phyloP scores from a whole-genome alignment of 1,140 invertebrate species.

The Apis laboriosa region DNA sequence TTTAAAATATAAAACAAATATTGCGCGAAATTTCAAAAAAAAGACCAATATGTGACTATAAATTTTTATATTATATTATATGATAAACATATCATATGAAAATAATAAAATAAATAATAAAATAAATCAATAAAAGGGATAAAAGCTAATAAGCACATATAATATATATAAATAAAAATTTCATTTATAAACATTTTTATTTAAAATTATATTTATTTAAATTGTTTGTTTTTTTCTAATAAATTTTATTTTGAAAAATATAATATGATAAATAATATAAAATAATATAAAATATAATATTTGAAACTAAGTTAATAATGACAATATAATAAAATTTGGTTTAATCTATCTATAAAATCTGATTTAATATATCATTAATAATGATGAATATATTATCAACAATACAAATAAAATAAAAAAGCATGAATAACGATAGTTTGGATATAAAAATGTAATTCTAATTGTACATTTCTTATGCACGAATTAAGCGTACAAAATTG shows the following conservation, averaged over 20 bases:
- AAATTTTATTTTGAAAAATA: not conserved
- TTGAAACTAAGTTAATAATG: slow-evolving; percentile 15
- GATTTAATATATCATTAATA: slow-evolving; percentile 24
- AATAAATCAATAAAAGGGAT: slow-evolving; percentile 26
- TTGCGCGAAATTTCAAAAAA: not conserved
- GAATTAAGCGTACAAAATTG: slow-evolving; percentile 53
- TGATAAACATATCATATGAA: slow-evolving; percentile 14
- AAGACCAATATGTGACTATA: not conserved
- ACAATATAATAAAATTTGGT: slow-evolving; percentile 24
- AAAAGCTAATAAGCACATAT: not conserved
- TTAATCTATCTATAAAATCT: slow-evolving; percentile 23
- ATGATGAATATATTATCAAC: slow-evolving; percentile 39
- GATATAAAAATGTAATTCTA: slow-evolving; percentile 54
- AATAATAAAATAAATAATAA: no score
- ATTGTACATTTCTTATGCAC: slow-evolving; percentile 57
- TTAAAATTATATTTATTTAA: slow-evolving; percentile 10
- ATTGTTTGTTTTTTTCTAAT: not conserved
- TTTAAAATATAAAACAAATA: not conserved
- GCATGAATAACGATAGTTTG: slow-evolving; percentile 48
- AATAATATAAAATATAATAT: not conserved
- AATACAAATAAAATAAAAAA: slow-evolving; percentile 51
- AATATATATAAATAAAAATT: not conserved
- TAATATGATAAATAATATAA: not conserved
- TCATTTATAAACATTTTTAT: not conserved
- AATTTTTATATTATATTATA: slow-evolving; percentile 5